phyloP scores from a whole-genome alignment of 2,888 invertebrate species.

The Lordiphosa fenestrarum region DNA sequence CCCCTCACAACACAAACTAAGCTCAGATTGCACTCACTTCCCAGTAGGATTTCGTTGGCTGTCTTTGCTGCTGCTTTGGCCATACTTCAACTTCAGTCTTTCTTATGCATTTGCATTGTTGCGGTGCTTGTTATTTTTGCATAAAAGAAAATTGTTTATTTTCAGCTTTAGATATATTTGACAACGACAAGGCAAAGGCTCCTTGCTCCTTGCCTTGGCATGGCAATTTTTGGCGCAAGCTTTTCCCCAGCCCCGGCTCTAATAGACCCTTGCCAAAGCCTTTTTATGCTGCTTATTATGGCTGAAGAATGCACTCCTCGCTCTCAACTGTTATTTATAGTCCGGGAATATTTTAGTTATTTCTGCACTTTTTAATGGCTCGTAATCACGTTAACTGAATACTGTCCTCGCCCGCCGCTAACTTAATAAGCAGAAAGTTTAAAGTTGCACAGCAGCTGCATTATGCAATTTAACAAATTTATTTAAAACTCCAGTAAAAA shows the following conservation, averaged over 20 bases:
- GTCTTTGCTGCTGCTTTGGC: constrained; percentile 26
- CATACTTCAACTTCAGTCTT: constrained; percentile 59
- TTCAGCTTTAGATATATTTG: constrained; percentile 37
- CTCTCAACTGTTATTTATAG: constrained; percentile 43
- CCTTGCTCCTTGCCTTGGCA: not conserved
- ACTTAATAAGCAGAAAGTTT: constrained; percentile 63
- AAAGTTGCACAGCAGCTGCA: constrained; percentile 51
- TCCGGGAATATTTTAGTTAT: constrained; percentile 37
- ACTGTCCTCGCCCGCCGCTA: constrained; percentile 52
- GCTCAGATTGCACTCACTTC: too few species aligned
- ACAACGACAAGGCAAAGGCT: constrained; percentile 31
- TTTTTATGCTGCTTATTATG: constrained; percentile 64
- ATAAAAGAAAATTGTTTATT: constrained; percentile 75
- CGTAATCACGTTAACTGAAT: constrained; percentile 66
- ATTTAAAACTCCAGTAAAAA: constrained; percentile 57
- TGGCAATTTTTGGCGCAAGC: constrained; percentile 21
- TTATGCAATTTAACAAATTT: constrained; percentile 72
- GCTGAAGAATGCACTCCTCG: constrained; percentile 33
- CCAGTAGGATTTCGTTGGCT: constrained; percentile 13
- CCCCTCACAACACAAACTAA: too few species aligned
- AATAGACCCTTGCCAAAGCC: constrained; percentile 57
- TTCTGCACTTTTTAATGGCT: constrained; percentile 42
- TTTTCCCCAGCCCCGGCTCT: constrained; percentile 37
- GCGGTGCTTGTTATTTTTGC: constrained; percentile 65
- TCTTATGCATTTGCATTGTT: constrained; percentile 60